Base-by-base conservation (phyloP, 2,113 vertebrate genomes). In the Leptodactylus fuscus region DNA sequence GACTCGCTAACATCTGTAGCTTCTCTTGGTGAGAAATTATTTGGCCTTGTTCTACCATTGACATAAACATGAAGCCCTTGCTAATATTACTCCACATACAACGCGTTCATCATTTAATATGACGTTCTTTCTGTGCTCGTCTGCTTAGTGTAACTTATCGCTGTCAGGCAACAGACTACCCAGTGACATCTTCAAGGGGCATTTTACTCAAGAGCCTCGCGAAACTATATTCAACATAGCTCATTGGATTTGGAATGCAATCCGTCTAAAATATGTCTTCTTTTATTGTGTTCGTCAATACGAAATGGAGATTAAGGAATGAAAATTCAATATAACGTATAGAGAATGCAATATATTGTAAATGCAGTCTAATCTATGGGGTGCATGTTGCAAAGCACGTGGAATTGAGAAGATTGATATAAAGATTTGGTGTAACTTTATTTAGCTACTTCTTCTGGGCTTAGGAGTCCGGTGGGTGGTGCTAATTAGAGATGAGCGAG, bases 21-120 rank as follows among this genome's bases (percentile, higher is more conserved):
- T 71, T 70, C 84, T 86, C 76, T 81, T 46, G 49, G 84, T 86
- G 65, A 71, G 77, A 86, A 71, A 86, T 86, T 60, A 20, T 70
- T 86, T 86, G 77, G 84, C 76, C 49, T 71, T 81, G 65, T 70
- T 48, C 67, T 79, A 80, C 83, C 48, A 75, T 53, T 79, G 36
- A 71, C 46, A 48, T 86, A 86, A 86, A 86, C 84, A 86, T 62
- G 15, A 46, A 16, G 53, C 51, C 46, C 55, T 73, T 49, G 77
- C 65, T 86, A 55, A 86, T 81, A 60, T 55, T 60, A 71, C 46
- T 69, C 22, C 65, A 48, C 24, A 20, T 29, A 16, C 34, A 32
- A n/a, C 49, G 55, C 62, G 77, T 86, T 73, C 49, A 70, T 85
- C 74, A 86, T 81, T 49, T 86, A 34, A 73, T 48, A 70, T 81